A percentile compares a stretch with the other conserved stretches of the same genome.
Conservation (phyloP, 2,888 invertebrate species). For the Rhagonycha fulva region DNA sequence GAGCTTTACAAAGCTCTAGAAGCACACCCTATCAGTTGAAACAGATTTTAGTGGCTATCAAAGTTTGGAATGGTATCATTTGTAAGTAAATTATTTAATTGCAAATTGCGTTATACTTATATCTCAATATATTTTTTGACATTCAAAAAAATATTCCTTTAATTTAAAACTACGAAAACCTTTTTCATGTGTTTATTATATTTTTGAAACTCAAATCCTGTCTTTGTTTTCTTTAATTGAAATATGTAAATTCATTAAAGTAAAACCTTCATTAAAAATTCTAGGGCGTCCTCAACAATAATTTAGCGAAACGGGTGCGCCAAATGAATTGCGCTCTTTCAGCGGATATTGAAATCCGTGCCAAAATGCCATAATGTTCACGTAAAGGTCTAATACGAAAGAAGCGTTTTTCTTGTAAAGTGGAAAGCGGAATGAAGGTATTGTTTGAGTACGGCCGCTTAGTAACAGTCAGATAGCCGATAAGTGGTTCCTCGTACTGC, state of each 20-base stretch:
- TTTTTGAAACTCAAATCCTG: not conserved
- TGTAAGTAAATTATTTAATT: conserved; percentile 10
- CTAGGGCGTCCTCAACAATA: conserved; percentile 21
- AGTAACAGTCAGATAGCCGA: conserved; percentile 28
- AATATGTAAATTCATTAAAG: conserved; percentile 26
- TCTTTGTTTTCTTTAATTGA: conserved; percentile 6
- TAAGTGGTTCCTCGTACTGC: conserved; percentile 23
- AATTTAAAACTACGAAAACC: not conserved
- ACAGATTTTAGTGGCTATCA: conserved; percentile 16
- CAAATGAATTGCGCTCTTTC: conserved; percentile 28
- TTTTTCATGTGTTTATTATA: not conserved
- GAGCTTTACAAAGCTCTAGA: conserved; percentile 22
- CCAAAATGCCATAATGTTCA: conserved; percentile 27
- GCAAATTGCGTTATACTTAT: not conserved
- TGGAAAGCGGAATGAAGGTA: conserved; percentile 23
- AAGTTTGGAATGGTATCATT: not conserved
- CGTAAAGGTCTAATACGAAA: conserved; percentile 21
- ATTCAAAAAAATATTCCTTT: not conserved
- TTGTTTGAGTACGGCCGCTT: conserved; percentile 29
- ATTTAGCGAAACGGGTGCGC: conserved; percentile 28
- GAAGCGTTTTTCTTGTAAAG: conserved; percentile 24
- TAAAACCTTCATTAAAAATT: conserved; percentile 29
- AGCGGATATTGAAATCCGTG: conserved; percentile 29
- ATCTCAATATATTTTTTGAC: not conserved
- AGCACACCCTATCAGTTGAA: conserved; percentile 23